Base-by-base conservation (phyloP, 2,888 invertebrate species). In the Apomyelois bistriatella region DNA sequence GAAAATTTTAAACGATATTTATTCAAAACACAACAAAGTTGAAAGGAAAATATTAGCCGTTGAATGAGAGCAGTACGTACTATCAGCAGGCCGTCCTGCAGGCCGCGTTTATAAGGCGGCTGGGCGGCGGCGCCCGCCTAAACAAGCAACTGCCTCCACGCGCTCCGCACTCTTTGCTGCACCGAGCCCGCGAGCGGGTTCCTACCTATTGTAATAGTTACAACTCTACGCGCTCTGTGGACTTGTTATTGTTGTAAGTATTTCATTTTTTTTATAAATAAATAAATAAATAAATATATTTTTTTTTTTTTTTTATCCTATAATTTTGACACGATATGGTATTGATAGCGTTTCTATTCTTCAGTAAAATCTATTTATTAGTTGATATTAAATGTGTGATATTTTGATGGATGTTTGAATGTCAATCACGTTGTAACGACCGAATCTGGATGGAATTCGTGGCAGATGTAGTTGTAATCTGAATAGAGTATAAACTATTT, bases 31-130 rank as follows among this genome's bases (percentile, higher is more conserved):
- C 1, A 6, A 6, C 32, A 32, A 32, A 4, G 3, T 32, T 4
- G 7, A 6, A 32, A 4, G 32, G 7, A 28, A 28, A 28, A 5
- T 42, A 22, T 32, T 15, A 28, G 28, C 1, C 10, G 15, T 32
- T 32, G 46, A 35, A 46, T 46, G 32, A 35, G 32, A 46, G 32
- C 32, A 30, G 43, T n/a, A n/a, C 13, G 32, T 46, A 35, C 30
- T 9, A 3, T 3, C 16, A 32, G 35, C 10, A 46, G 32, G 46
- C 32, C 16, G 15, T 2, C 22, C 22, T 32, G 32, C 10, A 4
- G 46, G 66, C 62, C 68, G 70, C 69, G 61, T 32, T 16, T 87
- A 87, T 86, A 86, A 86, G 83, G 74, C 43, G 78, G 74, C 71
- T 55, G 72, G 67, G 66, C 77, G 73, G 64, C 64, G 60, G 57